Base-by-base conservation (phyloP, 2,888 invertebrate species). In the Chymomyza caudatula region DNA sequence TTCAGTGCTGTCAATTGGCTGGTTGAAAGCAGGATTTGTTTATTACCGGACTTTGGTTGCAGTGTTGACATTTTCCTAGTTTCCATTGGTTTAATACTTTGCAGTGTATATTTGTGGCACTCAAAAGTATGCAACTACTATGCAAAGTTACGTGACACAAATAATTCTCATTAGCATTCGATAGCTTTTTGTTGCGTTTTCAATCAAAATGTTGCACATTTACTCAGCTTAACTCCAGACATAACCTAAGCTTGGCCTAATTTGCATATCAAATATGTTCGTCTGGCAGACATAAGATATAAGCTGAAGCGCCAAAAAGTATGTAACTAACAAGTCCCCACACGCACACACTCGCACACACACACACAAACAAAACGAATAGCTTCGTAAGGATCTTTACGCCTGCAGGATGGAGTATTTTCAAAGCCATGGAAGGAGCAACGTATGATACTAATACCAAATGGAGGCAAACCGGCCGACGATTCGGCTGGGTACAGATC, bases 241-340 rank as follows among this genome's bases (percentile, higher is more conserved):
- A 47, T 51, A 63, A 71, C 62, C 49, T 43, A 51, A 71, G 57
- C 59, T 57, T 52, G 61, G 51, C 29, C 63, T 51, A 65, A 77
- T 78, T 79, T 78, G 63, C 80, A 83, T 83, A 76, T 74, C 74
- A 77, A 37, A 81, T 78, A 73, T 76, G 66, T 20, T 20, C 11
- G 51, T 5, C 51, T 20, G 13, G 22, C 51, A 15, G 44, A 13
- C 51, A 20, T 20, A 20, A 56, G 2, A 23, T 20, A 23, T 20
- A 22, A 13, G 19, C 42, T 56, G 19, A 17, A 65, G 59, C 63
- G 57, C 44, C 65, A 52, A 70, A 77, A 74, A 70, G 65, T 60
- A 66, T 60, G 69, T 63, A 65, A 55, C 63, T 56, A 63, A 51
- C 65, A 49, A 49, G 60, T 61, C 29, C 44, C 19, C 53, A 49